Percentiles rank a stretch among this genome's conserved stretches.
Conservation (phyloP, 2,888 invertebrate genomes). For the Carabus problematicus region DNA sequence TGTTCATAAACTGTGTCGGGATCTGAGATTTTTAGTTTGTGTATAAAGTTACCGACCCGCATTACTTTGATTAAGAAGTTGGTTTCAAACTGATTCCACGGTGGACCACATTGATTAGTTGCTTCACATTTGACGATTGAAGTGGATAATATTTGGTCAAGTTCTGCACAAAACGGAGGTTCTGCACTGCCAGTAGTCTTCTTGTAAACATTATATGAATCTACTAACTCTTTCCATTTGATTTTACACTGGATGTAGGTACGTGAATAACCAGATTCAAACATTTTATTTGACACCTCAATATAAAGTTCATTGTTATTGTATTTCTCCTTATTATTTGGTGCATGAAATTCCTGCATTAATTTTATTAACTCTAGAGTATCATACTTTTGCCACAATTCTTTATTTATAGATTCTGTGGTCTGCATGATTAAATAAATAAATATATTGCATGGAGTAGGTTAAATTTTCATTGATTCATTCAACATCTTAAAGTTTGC, state of each 20-base stretch:
- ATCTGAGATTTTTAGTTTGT: constrained; percentile 41
- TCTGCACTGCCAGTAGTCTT: neutral
- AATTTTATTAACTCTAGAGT: constrained; percentile 27
- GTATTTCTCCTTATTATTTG: constrained; percentile 17
- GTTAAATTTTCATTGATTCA: no score
- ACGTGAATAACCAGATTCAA: constrained; percentile 30
- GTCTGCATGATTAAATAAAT: no score
- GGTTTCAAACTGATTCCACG: constrained; percentile 44
- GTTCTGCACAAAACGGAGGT: constrained; percentile 15
- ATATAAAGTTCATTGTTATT: constrained; percentile 35
- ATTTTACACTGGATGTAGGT: constrained; percentile 37
- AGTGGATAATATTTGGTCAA: constrained; percentile 26
- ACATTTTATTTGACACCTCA: constrained; percentile 31
- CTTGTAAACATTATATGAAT: constrained; percentile 31
- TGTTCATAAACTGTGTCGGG: constrained; percentile 39
- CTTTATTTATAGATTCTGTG: neutral
- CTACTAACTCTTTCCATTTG: constrained; percentile 38
- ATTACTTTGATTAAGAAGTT: constrained; percentile 42
- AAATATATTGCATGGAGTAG: no score
- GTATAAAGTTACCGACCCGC: constrained; percentile 39
- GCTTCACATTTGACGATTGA: constrained; percentile 9
- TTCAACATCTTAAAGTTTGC: no score
- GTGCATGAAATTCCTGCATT: constrained; percentile 25
- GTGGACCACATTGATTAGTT: constrained; percentile 18
- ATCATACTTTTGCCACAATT: constrained; percentile 26